phyloP scores from a whole-genome alignment of 2,113 vertebrate species.

The Rhynchomys soricoides region DNA sequence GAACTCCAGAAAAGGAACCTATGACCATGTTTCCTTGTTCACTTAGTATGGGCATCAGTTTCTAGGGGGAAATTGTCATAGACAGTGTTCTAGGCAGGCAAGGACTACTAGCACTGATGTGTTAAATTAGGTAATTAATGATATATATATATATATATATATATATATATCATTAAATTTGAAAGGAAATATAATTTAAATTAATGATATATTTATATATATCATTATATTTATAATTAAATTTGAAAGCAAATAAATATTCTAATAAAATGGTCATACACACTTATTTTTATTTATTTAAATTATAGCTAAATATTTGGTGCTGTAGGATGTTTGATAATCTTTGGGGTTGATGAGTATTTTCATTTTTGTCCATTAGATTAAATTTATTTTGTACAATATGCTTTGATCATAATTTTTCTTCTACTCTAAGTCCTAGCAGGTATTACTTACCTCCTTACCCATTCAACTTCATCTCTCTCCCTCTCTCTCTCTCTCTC shows the following conservation, averaged over 20 bases:
- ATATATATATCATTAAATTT: background rate
- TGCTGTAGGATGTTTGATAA: background rate
- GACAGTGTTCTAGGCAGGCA: background rate
- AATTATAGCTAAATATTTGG: background rate
- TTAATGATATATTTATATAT: background rate
- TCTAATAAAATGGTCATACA: background rate
- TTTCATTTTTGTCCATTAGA: background rate
- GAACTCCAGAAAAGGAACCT: accelerated
- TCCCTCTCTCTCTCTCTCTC: no score
- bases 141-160: background rate
- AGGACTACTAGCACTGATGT: no score
- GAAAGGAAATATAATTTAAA: background rate
- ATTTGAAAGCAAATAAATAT: background rate
- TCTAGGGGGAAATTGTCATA: background rate
- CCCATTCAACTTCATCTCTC: background rate
- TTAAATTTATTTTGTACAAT: background rate
- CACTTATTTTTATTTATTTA: background rate
- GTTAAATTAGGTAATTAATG: background rate
- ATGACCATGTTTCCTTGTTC: no score
- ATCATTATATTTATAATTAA: background rate
- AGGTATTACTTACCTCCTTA: background rate
- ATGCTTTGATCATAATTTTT: background rate
- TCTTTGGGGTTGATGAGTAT: background rate
- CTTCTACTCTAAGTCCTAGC: background rate
- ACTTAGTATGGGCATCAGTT: background rate